Evolutionary conservation across 1,140 invertebrate genomes (phyloP), one percentile per base, ranked within the genome.

Genomic region (Archivesica marissinica): DNA sequence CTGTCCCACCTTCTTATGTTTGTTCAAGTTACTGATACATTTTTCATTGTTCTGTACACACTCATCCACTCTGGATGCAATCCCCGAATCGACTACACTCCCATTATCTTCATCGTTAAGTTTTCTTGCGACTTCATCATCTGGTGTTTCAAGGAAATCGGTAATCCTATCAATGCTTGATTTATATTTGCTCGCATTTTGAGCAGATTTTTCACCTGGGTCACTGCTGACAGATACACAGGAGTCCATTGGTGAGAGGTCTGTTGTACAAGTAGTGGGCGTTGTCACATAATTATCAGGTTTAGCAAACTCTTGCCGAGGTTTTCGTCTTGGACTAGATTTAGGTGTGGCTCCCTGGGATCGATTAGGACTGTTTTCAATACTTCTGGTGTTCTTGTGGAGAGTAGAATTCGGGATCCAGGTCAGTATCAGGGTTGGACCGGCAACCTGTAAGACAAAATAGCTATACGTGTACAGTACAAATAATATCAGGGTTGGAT

Each of bases 371-470:
- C 93, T 93, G 85, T 94, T 97, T 91, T 97, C 96, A 30, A 97
- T 95, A 25, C 96, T 96, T 4, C 95, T 96, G 0, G 97, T 97
- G 92, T 98, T 97, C 93, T 97, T 98, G 77, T 96, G 96, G n/a
- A 99, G 93, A 0, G 97, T 97, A 2, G 96, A 96, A 92, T 99
- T 99, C 0, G 98, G 98, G 88, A 99, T 98, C 98, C 98, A 99
- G 72, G 97, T 98, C 0, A 99, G 95, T 83, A 98, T 96, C 0
- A 99, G 93, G 0, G 97, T 98, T 0, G 97, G 97, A 61, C 96
- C 95, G 87, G 91, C 84, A 7, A 91, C 84, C 91, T 95, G 77
- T 17, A 89, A 91, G 72, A n/a, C n/a, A n/a, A n/a, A n/a, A n/a
- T n/a, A n/a, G n/a, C n/a, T n/a, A n/a, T n/a, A n/a, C n/a, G n/a